Evolutionary conservation across 2,113 vertebrate species (phyloP), one percentile per base, ranked within the genome.

Genomic region (Catagonus wagneri): DNA sequence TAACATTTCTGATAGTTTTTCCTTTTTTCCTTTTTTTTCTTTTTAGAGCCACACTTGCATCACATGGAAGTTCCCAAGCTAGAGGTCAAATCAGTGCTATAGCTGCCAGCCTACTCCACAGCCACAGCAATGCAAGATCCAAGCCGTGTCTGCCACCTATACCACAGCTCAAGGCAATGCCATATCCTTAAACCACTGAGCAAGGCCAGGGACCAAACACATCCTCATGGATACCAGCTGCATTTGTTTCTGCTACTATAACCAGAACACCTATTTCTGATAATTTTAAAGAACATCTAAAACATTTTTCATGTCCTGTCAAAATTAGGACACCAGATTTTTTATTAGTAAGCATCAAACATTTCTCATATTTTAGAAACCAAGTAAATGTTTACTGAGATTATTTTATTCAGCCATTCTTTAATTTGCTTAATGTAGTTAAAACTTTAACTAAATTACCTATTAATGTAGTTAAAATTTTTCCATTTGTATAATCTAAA

Each of bases 321-420:
- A 83, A 60, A 94, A 52, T 65, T 68, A 56, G 34, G 20, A 10
- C 17, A 89, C 8, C 14, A 94, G 29, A 84, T 94, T 90, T 90
- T 93, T 74, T 14, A 65, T 52, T 60, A 87, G 50, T 76, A 93
- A 32, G 2, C 39, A 84, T 19, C 2, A 0, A 69, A 2, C 9
- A 95, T n/a, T 61, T 56, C 8, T 96, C 78, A 78, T 60, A 32
- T 36, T 34, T 50, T 93, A 95, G 34, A 90, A 89, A 96, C 2
- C 44, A 54, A 89, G n/a, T 80, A 84, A 74, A 58, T 58, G 32
- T 75, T 83, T 52, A 68, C 10, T 44, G 23, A 93, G 19, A 61
- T 61, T 75, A 72, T 74, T 85, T 85, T 68, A 89, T 52, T 86
- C 32, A 89, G n/a, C 13, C 56, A 66, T 75, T 79, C 27, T 65